These are phyloP conservation scores for Drosophila setifemur DNA, from an alignment of 1,140 invertebrate genomes.

Conservation along the genomic window DNA sequence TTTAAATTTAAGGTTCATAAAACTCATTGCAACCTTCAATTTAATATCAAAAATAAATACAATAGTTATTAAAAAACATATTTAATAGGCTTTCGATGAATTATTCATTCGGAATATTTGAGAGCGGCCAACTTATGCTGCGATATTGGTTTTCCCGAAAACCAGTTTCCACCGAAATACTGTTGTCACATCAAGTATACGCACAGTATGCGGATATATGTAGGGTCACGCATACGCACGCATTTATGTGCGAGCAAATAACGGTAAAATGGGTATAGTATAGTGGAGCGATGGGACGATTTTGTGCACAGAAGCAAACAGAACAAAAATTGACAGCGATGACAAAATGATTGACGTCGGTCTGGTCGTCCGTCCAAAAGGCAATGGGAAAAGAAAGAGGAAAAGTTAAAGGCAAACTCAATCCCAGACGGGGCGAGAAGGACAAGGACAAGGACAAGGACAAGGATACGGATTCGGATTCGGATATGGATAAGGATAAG, in stretches of 20 bases:
- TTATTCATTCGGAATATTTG: too few species aligned
- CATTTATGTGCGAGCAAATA: conserved; percentile 6
- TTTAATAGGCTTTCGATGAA: too few species aligned
- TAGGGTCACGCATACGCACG: conserved; percentile 4
- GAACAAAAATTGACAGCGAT: conserved; percentile 58
- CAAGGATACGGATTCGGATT: too few species aligned
- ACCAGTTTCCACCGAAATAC: too few species aligned
- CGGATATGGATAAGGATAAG: not conserved
- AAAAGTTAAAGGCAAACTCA: conserved; percentile 17
- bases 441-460: not conserved
- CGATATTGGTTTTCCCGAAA: too few species aligned
- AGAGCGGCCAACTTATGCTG: too few species aligned
- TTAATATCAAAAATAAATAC: too few species aligned
- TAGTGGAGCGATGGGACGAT: not conserved
- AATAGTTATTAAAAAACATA: too few species aligned
- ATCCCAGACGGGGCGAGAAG: conserved; percentile 8
- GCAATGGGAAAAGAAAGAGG: not conserved
- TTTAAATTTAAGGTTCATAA: too few species aligned
- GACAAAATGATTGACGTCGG: conserved; percentile 71
- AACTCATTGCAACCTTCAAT: too few species aligned
- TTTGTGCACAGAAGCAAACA: conserved; percentile 27
- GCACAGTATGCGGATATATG: conserved; percentile 7
- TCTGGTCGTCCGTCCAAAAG: conserved; percentile 1
- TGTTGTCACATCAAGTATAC: conserved; percentile 4
- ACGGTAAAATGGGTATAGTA: not conserved